Conservation (phyloP, 2,113 vertebrate genomes). For the Chrysochloris asiatica region DNA sequence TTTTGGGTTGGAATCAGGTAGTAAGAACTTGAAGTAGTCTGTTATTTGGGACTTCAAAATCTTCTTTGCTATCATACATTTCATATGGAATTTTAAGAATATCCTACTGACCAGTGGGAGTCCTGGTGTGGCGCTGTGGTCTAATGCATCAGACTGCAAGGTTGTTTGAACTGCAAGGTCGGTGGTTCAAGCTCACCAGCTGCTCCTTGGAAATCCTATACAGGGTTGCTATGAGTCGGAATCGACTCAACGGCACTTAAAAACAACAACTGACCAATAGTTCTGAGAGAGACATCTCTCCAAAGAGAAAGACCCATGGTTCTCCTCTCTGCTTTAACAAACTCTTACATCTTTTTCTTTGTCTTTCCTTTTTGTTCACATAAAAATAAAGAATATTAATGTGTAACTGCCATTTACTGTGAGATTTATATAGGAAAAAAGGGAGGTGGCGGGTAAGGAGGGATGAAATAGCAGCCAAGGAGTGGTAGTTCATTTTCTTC, state of each 20-base stretch:
- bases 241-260: too few species aligned
- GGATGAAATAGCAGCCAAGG: background rate
- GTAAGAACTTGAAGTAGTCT: conserved; percentile 45
- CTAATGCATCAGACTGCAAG: too few species aligned
- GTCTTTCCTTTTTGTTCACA: background rate
- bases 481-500: background rate
- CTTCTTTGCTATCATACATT: background rate
- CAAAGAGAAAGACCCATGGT: background rate
- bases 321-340: background rate
- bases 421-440: background rate
- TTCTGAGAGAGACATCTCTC: conserved; percentile 34
- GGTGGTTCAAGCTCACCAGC: too few species aligned
- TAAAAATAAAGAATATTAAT: conserved; percentile 3
- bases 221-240: too few species aligned
- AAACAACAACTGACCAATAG: too few species aligned
- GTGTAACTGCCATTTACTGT: background rate
- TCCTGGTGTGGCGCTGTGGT: too few species aligned
- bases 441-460: rapidly evolving
- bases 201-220: too few species aligned
- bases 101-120: conserved; percentile 56
- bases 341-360: background rate
- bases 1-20: conserved; percentile 21
- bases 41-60: conserved; percentile 68
- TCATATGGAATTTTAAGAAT: conserved; percentile 46
- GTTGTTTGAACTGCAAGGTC: too few species aligned